These are phyloP conservation scores for Heliocidaris tuberculata DNA, from an alignment of 35 echinoderm and acorn worm species.

Conservation along the genomic window DNA sequence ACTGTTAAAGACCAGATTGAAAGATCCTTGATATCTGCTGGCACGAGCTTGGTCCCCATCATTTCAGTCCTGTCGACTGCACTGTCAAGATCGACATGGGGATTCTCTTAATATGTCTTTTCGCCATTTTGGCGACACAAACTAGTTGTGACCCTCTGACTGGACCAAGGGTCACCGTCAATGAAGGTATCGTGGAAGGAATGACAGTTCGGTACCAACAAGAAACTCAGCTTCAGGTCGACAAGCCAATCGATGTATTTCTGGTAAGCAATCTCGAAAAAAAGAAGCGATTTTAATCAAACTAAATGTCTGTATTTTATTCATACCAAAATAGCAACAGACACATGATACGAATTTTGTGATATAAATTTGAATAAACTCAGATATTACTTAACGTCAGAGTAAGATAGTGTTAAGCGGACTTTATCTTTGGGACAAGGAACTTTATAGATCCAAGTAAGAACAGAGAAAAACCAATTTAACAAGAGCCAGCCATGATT, in stretches of 20 bases:
- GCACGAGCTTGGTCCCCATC: not conserved
- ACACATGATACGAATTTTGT: not conserved
- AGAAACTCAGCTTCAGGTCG: not conserved
- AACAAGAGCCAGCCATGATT: no score
- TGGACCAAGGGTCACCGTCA: constrained; percentile 27
- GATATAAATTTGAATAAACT: not conserved
- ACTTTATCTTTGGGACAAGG: no score
- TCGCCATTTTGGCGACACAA: not conserved
- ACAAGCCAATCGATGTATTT: constrained; percentile 64
- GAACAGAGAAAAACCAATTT: not conserved
- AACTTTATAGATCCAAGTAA: no score
- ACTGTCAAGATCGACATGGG: not conserved
- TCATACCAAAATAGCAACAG: not conserved
- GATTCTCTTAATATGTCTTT: not conserved
- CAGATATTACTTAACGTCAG: no score
- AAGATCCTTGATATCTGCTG: not conserved
- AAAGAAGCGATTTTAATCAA: not conserved
- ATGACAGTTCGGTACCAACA: not conserved
- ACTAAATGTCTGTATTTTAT: not conserved
- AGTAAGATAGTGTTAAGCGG: no score
- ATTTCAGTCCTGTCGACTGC: not conserved
- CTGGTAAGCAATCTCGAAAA: not conserved
- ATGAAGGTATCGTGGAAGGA: constrained; percentile 25
- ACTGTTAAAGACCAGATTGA: not conserved
- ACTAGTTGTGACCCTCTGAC: not conserved